phyloP scores from a whole-genome alignment of 2,797 vertebrate genomes.

The Hyperoplus immaculatus region DNA sequence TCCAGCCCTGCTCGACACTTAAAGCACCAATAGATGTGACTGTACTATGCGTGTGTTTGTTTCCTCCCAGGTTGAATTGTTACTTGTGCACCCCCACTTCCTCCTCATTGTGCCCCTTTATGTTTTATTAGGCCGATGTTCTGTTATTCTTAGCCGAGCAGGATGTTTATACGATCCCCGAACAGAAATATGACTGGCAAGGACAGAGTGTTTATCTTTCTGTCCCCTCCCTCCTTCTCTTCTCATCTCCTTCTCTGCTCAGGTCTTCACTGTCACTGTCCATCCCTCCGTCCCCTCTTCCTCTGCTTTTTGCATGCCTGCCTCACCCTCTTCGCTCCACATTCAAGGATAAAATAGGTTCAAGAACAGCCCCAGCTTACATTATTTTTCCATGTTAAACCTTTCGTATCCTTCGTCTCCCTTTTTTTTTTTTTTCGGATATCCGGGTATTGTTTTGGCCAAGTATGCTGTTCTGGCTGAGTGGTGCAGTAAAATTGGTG shows the following conservation, averaged over 20 bases:
- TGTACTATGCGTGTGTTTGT: slow-evolving; percentile 54
- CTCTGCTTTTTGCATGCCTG: slow-evolving; percentile 52
- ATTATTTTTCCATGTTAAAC: slow-evolving; percentile 53
- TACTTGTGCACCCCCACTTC: slow-evolving; percentile 69
- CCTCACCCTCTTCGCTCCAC: slow-evolving; percentile 47
- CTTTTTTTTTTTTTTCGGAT: slow-evolving; percentile 72
- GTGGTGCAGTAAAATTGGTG: slow-evolving; percentile 24
- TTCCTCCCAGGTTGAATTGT: slow-evolving; percentile 68
- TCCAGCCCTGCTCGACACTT: slow-evolving; percentile 30
- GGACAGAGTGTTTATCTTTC: slow-evolving; percentile 84
- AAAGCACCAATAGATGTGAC: slow-evolving; percentile 40
- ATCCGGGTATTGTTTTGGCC: slow-evolving; percentile 68
- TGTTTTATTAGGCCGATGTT: slow-evolving; percentile 86
- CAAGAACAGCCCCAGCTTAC: slow-evolving; percentile 46
- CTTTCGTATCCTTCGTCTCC: slow-evolving; percentile 46
- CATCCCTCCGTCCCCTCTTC: slow-evolving; percentile 45
- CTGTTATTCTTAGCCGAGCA: slow-evolving; percentile 88
- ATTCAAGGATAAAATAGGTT: slow-evolving; percentile 56
- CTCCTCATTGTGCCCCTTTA: slow-evolving; percentile 80
- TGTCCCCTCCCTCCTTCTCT: slow-evolving; percentile 57
- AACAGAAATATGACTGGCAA: slow-evolving; percentile 87
- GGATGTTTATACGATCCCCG: slow-evolving; percentile 87
- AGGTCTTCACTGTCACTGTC: slow-evolving; percentile 71
- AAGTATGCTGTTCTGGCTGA: slow-evolving; percentile 21
- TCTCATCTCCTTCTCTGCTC: slow-evolving; percentile 53